Conservation (phyloP, 2,113 vertebrate species). For the Piaya cayana region DNA sequence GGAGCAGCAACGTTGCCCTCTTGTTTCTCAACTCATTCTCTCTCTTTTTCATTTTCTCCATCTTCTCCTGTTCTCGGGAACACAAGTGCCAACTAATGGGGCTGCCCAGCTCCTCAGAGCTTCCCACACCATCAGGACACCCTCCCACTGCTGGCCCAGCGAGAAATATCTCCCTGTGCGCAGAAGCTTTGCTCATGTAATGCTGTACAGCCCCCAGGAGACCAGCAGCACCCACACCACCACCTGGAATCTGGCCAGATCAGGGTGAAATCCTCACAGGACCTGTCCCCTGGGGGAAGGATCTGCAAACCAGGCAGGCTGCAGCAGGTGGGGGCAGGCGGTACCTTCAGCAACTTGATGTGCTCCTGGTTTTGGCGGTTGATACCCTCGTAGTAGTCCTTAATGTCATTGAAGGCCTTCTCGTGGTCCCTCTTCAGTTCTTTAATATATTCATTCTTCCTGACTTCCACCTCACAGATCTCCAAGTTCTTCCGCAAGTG, state of each 20-base stretch:
- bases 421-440: slow-evolving; percentile 80
- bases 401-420: slow-evolving; percentile 78
- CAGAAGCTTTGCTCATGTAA: accelerated
- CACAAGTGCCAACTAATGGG: neutral
- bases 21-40: slow-evolving; percentile 76
- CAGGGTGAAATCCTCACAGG: neutral
- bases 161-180: neutral
- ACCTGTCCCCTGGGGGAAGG: neutral
- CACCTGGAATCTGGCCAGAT: neutral
- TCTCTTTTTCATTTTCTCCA: slow-evolving; percentile 77
- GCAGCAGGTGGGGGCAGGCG: accelerated
- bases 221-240: neutral
- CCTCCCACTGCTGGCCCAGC: neutral
- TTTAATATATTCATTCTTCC: slow-evolving; percentile 84
- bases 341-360: slow-evolving; percentile 85
- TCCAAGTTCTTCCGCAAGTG: slow-evolving; percentile 83
- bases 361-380: slow-evolving; percentile 78
- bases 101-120: neutral
- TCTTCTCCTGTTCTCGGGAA: slow-evolving; percentile 76
- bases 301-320: neutral
- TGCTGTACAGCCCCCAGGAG: accelerated
- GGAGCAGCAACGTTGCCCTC: slow-evolving; percentile 68
- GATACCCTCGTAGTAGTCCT: slow-evolving; percentile 82
- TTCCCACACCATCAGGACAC: neutral
- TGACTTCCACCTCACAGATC: slow-evolving; percentile 80